Evolutionary conservation across 2,797 vertebrate genomes (phyloP).

Genomic region (Halcyon chelicuti): DNA sequence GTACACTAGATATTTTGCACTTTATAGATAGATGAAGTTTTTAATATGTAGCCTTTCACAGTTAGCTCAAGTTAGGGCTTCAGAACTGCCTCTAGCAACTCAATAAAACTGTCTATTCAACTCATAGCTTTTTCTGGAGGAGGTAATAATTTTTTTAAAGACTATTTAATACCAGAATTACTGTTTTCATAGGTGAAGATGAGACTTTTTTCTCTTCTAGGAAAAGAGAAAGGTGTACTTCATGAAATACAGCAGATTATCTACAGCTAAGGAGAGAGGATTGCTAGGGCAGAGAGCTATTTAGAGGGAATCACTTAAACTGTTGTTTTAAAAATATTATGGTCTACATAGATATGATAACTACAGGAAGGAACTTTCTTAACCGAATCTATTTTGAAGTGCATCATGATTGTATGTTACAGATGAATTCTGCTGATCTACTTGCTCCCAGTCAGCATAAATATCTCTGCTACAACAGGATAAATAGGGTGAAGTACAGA

Average conservation of each 20-base stretch:
- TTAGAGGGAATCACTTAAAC: not conserved
- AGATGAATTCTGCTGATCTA: not conserved
- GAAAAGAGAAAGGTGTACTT: not conserved
- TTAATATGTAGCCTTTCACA: not conserved
- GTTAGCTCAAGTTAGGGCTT: not conserved
- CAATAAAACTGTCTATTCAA: not conserved
- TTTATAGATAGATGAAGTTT: not conserved
- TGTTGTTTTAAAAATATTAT: not conserved
- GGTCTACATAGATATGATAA: not conserved
- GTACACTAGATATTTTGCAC: not conserved
- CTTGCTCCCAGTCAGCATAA: not conserved
- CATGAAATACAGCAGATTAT: not conserved
- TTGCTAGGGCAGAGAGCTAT: not conserved
- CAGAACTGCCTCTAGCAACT: not conserved
- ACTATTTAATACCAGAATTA: not conserved
- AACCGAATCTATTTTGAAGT: not conserved
- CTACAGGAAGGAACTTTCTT: not conserved
- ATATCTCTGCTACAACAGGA: not conserved
- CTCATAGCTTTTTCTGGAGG: not conserved
- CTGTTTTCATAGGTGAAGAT: not conserved
- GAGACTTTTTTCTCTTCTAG: not conserved
- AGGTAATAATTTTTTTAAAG: not conserved
- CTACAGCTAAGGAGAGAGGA: not conserved
- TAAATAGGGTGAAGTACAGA: not conserved
- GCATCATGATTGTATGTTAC: not conserved